These are phyloP conservation scores for Stenichneumon culpator DNA, from an alignment of 2,888 invertebrate species.

Conservation along the genomic window DNA sequence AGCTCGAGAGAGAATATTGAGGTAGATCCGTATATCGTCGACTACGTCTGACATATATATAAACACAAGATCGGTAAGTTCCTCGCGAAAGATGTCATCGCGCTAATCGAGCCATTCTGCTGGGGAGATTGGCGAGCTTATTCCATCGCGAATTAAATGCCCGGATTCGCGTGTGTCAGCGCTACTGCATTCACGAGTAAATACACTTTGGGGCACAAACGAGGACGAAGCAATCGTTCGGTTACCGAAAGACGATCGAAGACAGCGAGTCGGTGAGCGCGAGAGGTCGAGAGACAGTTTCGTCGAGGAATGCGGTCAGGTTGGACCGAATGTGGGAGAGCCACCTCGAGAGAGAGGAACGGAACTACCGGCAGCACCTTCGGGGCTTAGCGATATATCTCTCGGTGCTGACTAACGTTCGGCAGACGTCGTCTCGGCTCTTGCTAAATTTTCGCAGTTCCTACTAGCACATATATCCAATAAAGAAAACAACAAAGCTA, in stretches of 20 bases:
- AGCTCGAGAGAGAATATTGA: too few species aligned
- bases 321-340: conserved; percentile 77
- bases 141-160: neutral
- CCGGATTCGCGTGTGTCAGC: neutral
- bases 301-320: conserved; percentile 79
- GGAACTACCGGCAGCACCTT: conserved; percentile 54
- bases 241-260: conserved; percentile 46
- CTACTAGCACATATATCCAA: neutral
- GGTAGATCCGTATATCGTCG: too few species aligned
- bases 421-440: neutral
- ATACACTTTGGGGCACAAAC: conserved; percentile 31
- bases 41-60: too few species aligned
- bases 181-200: neutral
- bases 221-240: conserved; percentile 49
- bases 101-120: neutral
- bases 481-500: neutral
- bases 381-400: conserved; percentile 33
- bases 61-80: too few species aligned
- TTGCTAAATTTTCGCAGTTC: conserved; percentile 1
- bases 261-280: conserved; percentile 23
- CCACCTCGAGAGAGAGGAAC: conserved; percentile 53
- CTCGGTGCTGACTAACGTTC: conserved; percentile 1
- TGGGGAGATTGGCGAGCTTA: neutral
- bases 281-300: conserved; percentile 75
- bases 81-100: neutral